Percentiles rank a stretch among this genome's conserved stretches.
Evolutionary conservation across 1,140 invertebrate species (phyloP).

Genomic region (Pogonomyrmex barbatus): DNA sequence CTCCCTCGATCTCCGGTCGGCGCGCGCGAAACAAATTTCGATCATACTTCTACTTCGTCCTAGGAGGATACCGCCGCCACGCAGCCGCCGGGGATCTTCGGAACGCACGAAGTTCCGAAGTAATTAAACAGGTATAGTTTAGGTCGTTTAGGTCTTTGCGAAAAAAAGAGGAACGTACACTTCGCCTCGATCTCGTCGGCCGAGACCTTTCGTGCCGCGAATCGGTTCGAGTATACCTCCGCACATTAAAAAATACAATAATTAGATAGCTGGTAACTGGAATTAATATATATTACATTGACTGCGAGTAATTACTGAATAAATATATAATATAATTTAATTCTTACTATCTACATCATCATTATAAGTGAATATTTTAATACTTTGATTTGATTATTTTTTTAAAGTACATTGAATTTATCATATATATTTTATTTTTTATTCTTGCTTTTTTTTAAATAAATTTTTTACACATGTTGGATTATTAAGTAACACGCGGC

Average conservation of each 20-base stretch:
- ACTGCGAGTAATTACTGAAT: background rate
- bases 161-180: conserved; percentile 28
- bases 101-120: conserved; percentile 52
- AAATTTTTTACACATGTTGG: background rate
- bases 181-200: conserved; percentile 27
- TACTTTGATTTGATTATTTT: background rate
- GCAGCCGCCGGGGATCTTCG: conserved; percentile 43
- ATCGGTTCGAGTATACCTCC: conserved; percentile 7
- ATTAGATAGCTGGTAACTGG: background rate
- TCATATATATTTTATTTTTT: background rate
- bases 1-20: conserved; percentile 48
- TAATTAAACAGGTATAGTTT: conserved; percentile 60
- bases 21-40: conserved; percentile 58
- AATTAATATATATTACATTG: conserved; percentile 21
- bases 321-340: background rate
- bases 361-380: background rate
- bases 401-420: background rate
- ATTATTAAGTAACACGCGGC: background rate
- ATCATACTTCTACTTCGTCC: conserved; percentile 20
- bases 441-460: background rate
- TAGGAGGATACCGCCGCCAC: conserved; percentile 23
- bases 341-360: background rate
- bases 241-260: conserved; percentile 21
- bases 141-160: conserved; percentile 23
- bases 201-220: background rate